A percentile compares a stretch with the other conserved stretches of the same genome.
Evolutionary conservation across 2,113 vertebrate genomes (phyloP).

Genomic region (Xenotilapia flavipinnis): DNA sequence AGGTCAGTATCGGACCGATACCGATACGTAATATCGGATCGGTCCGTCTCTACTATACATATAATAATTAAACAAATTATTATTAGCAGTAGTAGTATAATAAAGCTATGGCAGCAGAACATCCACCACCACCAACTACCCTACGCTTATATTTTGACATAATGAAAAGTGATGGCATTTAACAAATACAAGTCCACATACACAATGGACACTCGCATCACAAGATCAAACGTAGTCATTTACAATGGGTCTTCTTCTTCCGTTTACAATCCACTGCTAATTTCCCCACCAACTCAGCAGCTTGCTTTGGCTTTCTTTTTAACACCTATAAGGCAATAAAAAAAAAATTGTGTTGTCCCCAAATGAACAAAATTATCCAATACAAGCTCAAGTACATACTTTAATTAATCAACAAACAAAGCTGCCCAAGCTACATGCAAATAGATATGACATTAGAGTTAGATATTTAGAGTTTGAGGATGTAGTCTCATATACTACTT

Average conservation of each 20-base stretch:
- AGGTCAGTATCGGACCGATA: no score
- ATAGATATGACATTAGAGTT: not conserved
- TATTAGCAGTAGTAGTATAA: not conserved
- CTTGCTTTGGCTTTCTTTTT: not conserved
- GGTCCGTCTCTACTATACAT: not conserved
- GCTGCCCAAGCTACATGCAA: not conserved
- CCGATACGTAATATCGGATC: no score
- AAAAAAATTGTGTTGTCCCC: not conserved
- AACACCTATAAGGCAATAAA: not conserved
- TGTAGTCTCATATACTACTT: not conserved
- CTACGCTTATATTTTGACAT: not conserved
- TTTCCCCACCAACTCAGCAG: not conserved
- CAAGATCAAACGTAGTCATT: not conserved
- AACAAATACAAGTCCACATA: not conserved
- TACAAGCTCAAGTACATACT: not conserved
- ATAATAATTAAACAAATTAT: not conserved
- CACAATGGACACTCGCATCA: not conserved
- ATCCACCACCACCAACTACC: not conserved
- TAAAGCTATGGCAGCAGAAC: not conserved
- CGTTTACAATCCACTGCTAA: not conserved
- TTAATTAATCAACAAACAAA: not conserved
- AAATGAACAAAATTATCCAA: not conserved
- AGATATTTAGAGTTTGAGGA: not conserved
- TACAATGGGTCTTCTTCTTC: not conserved
- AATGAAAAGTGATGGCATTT: not conserved